Evolutionary conservation across 2,888 invertebrate species (phyloP), one percentile per base, ranked within the genome.

Genomic region (Calliphora vomitoria): DNA sequence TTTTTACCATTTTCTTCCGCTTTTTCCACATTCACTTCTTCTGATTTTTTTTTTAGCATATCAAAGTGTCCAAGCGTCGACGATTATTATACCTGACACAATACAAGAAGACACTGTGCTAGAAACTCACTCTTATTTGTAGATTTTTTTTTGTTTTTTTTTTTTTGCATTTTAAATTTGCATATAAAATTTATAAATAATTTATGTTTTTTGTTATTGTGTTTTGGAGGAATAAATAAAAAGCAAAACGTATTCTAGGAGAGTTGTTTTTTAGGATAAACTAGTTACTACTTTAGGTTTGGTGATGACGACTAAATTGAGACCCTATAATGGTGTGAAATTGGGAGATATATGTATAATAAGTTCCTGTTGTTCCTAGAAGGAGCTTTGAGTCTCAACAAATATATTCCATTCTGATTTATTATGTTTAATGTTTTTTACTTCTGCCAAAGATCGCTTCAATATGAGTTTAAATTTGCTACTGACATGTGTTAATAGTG

Each of bases 121-220:
- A 50, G 62, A 41, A 53, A 62, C 60, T 53, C 3, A 71, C 60
- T 76, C 50, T 74, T 55, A 75, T 82, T 78, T 78, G 35, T 55
- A 72, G 18, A 74, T 64, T 76, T 78, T 10, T 62, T 82, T 76
- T 10, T 31, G 18, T 66, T 64, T 76, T 78, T 10, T 62, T 82
- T 76, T 10, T 31, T 75, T 60, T 76, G 50, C 47, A 47, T 86
- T 80, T 76, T 53, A 55, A 53, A 84, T 87, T 84, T 87, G 82
- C 87, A 84, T 84, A 74, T 10, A 87, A 78, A 83, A 83, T 68
- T 74, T 84, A 84, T 84, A 83, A 71, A 81, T 84, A 68, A 87
- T 72, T 87, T 84, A 87, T 84, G 84, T 79, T 81, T 66, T 74
- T 31, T 79, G 38, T 60, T 62, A 20, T 50, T 75, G 76, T 60